Percentiles rank a stretch among this genome's conserved stretches.
phyloP scores from a whole-genome alignment of 2,113 vertebrate species.

The Gobiocypris rarus region DNA sequence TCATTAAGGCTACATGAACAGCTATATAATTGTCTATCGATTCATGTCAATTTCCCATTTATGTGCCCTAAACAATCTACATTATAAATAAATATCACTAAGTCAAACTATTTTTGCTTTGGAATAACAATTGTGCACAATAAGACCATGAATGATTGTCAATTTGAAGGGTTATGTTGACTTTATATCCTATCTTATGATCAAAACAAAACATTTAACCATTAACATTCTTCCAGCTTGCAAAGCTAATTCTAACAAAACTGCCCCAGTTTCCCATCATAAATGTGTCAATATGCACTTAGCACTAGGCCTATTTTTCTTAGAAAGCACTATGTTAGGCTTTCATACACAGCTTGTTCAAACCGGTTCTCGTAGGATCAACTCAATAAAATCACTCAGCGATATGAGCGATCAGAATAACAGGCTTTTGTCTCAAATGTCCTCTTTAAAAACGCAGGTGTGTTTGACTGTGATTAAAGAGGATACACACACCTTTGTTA shows the following conservation, averaged over 20 bases:
- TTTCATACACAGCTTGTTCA: not conserved
- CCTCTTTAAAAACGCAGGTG: not conserved
- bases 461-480: not conserved
- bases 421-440: not conserved
- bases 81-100: not conserved
- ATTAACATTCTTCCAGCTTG: not conserved
- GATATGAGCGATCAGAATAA: not conserved
- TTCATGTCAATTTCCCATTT: not conserved
- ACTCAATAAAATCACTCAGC: not conserved
- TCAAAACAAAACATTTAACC: not conserved
- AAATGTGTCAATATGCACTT: not conserved
- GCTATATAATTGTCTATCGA: not conserved
- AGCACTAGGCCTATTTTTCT: not conserved
- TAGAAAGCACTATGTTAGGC: not conserved
- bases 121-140: not conserved
- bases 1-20: not conserved
- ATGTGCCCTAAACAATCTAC: not conserved
- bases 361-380: not conserved
- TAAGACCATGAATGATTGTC: not conserved
- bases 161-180: not conserved
- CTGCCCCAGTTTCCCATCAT: not conserved
- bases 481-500: conserved; percentile 87
- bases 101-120: not conserved
- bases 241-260: not conserved
- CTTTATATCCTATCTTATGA: not conserved